Evolutionary conservation across 2,113 vertebrate species (phyloP).

Genomic region (Mirounga angustirostris): DNA sequence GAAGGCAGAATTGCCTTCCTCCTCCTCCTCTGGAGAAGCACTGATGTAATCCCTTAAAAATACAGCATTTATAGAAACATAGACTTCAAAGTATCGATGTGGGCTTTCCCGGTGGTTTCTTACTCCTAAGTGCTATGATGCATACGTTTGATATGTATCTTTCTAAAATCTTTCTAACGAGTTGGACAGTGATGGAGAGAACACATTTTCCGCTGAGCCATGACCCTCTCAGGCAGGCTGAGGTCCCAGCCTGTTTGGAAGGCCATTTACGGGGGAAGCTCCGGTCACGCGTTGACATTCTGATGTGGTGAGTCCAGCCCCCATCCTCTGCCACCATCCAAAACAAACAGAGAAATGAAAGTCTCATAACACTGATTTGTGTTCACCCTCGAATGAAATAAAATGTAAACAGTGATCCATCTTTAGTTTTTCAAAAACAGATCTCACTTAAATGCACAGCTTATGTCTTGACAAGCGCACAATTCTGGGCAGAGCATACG

Average conservation of each 20-base stretch:
- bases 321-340: neutral
- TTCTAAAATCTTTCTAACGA: constrained; percentile 8
- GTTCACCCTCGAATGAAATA: neutral
- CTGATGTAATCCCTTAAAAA: neutral
- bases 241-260: neutral
- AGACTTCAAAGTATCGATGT: neutral
- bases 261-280: neutral
- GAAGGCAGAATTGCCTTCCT: neutral
- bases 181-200: neutral
- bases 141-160: neutral
- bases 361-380: neutral
- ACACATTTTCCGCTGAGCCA: neutral
- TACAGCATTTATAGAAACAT: neutral
- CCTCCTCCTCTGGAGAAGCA: neutral
- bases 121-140: neutral
- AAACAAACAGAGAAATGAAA: constrained; percentile 30
- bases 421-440: neutral
- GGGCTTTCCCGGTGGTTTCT: neutral
- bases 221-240: neutral
- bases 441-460: constrained; percentile 8
- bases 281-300: neutral
- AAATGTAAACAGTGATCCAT: neutral
- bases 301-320: neutral
- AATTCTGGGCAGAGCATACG: neutral
- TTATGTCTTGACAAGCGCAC: neutral